Evolutionary conservation across 2,888 invertebrate genomes (phyloP), one percentile per base, ranked within the genome.

Genomic region (Parnassius mnemosyne): DNA sequence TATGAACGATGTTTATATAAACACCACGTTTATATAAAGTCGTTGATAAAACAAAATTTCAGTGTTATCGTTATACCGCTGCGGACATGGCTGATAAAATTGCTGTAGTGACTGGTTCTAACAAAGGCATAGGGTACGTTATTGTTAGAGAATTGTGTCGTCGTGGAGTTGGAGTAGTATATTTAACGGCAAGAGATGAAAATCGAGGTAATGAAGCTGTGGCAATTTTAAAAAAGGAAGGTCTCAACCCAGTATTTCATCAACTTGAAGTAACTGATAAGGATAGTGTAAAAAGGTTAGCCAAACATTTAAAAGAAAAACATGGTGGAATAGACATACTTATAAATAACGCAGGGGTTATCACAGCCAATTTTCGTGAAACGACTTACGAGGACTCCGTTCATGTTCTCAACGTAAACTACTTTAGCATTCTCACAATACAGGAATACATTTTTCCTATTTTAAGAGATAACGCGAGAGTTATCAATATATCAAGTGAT

Each of bases 51-150:
- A 34, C 34, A 34, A 34, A 34, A 34, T 7, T 7, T 3, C 34
- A 34, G 34, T 34, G 34, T 34, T 34, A 34, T 34, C 34, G 34
- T 34, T 34, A 52, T 52, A 44, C 43, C 52, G 46, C 43, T 11
- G 50, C 25, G 20, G 71, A 67, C 55, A 80, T 79, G 78, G 60
- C 68, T n/a, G 60, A 63, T 20, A 80, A 78, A 71, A 71, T 80
- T 5, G 78, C 80, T 20, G 68, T 79, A 3, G 94, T 94, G 7
- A 94, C 94, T n/a, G 94, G 94, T 34, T 83, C 90, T 9, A 94
- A 94, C 75, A 94, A 94, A 80, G 94, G 94, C 0, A 93, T 95
- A 65, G 95, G 94, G 10, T 93, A 85, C 72, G 93, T 87, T 1
- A 94, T 93, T 61, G 94, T 94, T 0, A 92, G 92, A 77, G 93